phyloP scores from a whole-genome alignment of 2,113 vertebrate species.

The Cranoglanis bouderius region DNA sequence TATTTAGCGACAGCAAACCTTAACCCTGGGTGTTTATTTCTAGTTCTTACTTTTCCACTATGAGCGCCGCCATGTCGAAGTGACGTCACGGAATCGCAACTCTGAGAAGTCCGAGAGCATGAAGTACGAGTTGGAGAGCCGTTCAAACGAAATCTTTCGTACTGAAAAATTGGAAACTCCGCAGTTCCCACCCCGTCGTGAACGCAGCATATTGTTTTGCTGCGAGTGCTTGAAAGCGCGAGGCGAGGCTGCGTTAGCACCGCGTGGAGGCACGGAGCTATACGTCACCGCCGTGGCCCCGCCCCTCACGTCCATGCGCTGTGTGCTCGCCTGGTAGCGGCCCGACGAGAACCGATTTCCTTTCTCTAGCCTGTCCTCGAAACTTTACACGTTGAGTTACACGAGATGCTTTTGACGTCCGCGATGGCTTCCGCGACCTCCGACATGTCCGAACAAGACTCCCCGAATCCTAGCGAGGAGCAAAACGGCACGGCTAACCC shows the following conservation, averaged over 20 bases:
- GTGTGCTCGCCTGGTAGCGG: constrained; percentile 48
- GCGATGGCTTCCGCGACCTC: constrained; percentile 66
- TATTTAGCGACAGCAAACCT: background rate
- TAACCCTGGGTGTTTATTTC: background rate
- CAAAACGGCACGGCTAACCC: constrained; percentile 53
- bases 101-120: background rate
- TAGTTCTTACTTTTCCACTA: background rate
- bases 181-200: background rate
- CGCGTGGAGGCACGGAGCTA: constrained; percentile 69
- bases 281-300: constrained; percentile 58
- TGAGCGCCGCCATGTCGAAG: background rate
- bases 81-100: background rate
- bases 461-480: constrained; percentile 41
- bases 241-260: constrained; percentile 26
- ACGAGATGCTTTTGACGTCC: background rate
- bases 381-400: constrained; percentile 31
- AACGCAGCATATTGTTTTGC: background rate
- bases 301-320: constrained; percentile 44
- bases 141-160: background rate
- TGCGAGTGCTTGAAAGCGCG: background rate
- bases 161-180: background rate
- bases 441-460: constrained; percentile 59
- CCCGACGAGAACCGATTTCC: constrained; percentile 48
- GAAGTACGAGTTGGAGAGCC: background rate
- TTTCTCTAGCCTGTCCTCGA: background rate